Percentiles rank a stretch among this genome's conserved stretches.
Evolutionary conservation across 2,888 invertebrate species (phyloP).

Genomic region (Spisula subtruncata): DNA sequence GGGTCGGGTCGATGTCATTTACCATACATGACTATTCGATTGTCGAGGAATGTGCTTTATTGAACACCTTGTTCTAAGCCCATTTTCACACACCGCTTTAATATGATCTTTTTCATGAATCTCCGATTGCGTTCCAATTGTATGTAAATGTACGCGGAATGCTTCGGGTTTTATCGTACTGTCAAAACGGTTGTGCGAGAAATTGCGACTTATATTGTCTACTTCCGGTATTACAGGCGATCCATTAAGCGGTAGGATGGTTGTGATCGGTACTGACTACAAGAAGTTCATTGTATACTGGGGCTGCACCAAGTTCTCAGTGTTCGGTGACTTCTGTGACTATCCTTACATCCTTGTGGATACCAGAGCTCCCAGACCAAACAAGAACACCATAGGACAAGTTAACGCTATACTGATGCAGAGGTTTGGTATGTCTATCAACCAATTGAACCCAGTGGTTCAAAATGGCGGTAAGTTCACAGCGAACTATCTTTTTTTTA

Average conservation of each 20-base stretch:
- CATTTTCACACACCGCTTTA: too few species aligned
- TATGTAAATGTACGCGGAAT: too few species aligned
- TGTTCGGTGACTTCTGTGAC: neutral
- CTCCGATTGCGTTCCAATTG: too few species aligned
- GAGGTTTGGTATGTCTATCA: neutral
- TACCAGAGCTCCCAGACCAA: neutral
- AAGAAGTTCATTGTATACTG: neutral
- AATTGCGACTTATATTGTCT: too few species aligned
- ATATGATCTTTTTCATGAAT: too few species aligned
- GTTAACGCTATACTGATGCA: neutral
- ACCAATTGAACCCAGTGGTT: neutral
- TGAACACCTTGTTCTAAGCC: too few species aligned
- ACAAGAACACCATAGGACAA: neutral
- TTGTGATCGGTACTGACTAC: neutral
- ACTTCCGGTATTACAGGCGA: neutral
- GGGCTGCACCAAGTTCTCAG: slow-evolving; percentile 4
- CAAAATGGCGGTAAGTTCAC: neutral
- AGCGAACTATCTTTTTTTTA: too few species aligned
- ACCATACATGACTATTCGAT: too few species aligned
- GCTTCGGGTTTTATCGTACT: too few species aligned
- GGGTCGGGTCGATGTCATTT: too few species aligned
- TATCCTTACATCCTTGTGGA: neutral
- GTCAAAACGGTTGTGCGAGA: too few species aligned
- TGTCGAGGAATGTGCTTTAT: too few species aligned
- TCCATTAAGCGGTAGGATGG: neutral